Evolutionary conservation across 2,888 invertebrate species (phyloP).

Genomic region (Biston betularia): DNA sequence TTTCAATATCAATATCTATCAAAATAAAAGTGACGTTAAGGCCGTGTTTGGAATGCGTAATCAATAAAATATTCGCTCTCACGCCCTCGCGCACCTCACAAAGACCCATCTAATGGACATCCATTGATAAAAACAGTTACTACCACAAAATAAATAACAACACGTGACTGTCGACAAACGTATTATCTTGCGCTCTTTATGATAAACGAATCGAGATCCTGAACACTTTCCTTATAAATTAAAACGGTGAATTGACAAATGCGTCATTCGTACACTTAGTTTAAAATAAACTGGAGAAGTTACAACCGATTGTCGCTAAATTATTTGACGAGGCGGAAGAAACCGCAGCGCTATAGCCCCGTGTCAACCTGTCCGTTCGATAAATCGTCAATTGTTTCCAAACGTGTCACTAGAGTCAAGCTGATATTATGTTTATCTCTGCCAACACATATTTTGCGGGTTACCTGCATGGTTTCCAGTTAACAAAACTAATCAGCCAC

Average conservation of each 20-base stretch:
- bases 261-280: slow-evolving; percentile 11
- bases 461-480: slow-evolving; percentile 21
- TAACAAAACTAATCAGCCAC: slow-evolving; percentile 44
- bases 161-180: slow-evolving; percentile 51
- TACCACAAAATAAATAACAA: slow-evolving; percentile 68
- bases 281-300: slow-evolving; percentile 17
- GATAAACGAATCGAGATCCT: slow-evolving; percentile 51
- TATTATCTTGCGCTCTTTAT: slow-evolving; percentile 60
- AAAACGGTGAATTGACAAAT: slow-evolving; percentile 23
- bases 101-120: slow-evolving; percentile 61
- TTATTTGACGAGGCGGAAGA: slow-evolving; percentile 66
- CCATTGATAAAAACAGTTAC: slow-evolving; percentile 71
- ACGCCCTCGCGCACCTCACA: slow-evolving; percentile 60
- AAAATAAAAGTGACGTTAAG: slow-evolving; percentile 47
- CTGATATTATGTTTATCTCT: slow-evolving; percentile 64
- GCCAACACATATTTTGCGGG: slow-evolving; percentile 58
- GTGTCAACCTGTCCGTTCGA: slow-evolving; percentile 71
- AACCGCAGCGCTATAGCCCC: slow-evolving; percentile 67
- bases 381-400: slow-evolving; percentile 67
- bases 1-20: slow-evolving; percentile 43
- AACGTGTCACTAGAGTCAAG: slow-evolving; percentile 69
- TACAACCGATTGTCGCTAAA: slow-evolving; percentile 55
- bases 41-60: slow-evolving; percentile 51
- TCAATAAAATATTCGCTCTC: slow-evolving; percentile 60
- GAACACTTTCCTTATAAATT: slow-evolving; percentile 37